phyloP scores from a whole-genome alignment of 2,113 vertebrate species.

The Tetrao urogallus region DNA sequence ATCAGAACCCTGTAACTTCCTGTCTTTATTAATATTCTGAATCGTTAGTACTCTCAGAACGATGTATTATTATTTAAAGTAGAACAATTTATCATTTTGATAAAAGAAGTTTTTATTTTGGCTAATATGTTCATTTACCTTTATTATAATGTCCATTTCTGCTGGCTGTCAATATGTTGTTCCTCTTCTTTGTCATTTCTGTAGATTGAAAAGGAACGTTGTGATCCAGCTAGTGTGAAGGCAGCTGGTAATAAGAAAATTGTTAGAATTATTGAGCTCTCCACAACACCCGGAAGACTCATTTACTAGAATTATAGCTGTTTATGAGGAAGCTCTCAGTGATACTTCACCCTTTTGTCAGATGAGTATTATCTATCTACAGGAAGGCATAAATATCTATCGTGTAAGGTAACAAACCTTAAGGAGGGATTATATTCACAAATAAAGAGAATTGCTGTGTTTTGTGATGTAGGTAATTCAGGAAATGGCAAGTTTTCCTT shows the following conservation, averaged over 20 bases:
- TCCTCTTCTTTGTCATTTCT: not conserved
- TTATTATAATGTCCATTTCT: not conserved
- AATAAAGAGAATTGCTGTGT: not conserved
- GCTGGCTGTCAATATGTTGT: not conserved
- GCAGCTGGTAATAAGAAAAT: slow-evolving; percentile 21
- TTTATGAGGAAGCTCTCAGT: not conserved
- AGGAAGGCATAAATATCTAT: not conserved
- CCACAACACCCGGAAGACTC: not conserved
- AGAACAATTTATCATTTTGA: not conserved
- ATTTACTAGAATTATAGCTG: slow-evolving; percentile 1
- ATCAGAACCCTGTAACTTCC: not conserved
- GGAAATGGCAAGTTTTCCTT: not conserved
- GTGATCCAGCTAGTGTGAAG: not conserved
- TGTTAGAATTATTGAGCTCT: slow-evolving; percentile 28
- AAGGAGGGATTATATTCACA: not conserved
- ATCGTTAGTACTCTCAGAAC: not conserved
- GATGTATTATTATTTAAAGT: not conserved
- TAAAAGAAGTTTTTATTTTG: not conserved
- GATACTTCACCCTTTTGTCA: not conserved
- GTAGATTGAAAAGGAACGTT: not conserved
- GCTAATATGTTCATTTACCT: not conserved
- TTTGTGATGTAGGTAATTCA: not conserved
- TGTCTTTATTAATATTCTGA: not conserved
- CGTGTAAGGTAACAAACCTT: not conserved
- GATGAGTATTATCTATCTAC: not conserved